phyloP scores from a whole-genome alignment of 53 echinoderm and acorn worm genomes.

The Temnopleurus reevesii region DNA sequence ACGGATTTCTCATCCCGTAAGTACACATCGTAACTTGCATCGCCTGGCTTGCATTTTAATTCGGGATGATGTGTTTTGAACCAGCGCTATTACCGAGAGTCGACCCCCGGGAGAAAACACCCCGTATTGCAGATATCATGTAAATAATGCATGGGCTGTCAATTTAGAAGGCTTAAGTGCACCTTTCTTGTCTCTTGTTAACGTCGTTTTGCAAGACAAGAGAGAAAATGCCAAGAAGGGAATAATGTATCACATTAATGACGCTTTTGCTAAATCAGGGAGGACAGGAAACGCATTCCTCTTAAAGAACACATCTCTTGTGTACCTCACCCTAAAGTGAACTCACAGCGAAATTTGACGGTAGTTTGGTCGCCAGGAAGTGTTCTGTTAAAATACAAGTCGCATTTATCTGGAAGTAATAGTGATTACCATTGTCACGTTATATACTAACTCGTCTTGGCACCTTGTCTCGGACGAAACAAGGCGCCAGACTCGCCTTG shows the following conservation, averaged over 20 bases:
- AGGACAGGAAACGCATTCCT: too few species aligned
- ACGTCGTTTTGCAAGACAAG: not conserved
- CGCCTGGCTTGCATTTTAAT: not conserved
- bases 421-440: too few species aligned
- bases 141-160: conserved; percentile 19
- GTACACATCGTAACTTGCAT: not conserved
- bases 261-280: not conserved
- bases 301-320: too few species aligned
- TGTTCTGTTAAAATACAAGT: too few species aligned
- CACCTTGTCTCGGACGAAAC: too few species aligned
- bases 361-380: too few species aligned
- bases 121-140: not conserved
- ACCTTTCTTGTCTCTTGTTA: not conserved
- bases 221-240: not conserved
- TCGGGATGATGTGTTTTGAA: not conserved
- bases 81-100: not conserved
- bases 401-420: too few species aligned
- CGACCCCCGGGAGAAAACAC: not conserved
- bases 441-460: too few species aligned
- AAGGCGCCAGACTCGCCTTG: too few species aligned
- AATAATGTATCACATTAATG: not conserved
- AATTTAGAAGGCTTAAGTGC: not conserved
- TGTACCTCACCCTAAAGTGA: too few species aligned
- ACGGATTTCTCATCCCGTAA: not conserved
- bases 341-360: too few species aligned